Conservation (phyloP, 1,140 invertebrate genomes). For the Micrasema longulum region DNA sequence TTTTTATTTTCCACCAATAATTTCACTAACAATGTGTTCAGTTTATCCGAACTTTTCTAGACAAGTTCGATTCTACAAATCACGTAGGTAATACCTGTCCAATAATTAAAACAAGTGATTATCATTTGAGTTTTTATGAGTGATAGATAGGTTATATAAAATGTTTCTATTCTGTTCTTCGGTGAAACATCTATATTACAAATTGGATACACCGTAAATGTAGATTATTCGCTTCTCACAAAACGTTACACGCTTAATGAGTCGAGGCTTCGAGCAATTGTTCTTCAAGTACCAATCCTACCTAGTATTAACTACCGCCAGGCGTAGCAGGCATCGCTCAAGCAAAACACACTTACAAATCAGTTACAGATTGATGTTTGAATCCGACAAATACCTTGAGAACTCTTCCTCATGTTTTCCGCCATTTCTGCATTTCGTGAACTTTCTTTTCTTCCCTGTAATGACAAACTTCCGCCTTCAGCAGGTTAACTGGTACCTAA, state of each 20-base stretch:
- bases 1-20: too few species aligned
- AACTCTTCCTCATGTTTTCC: slow-evolving; percentile 7
- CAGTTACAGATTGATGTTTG: slow-evolving; percentile 10
- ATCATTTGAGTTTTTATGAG: too few species aligned
- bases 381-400: background rate
- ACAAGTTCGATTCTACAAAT: too few species aligned
- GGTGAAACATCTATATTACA: too few species aligned
- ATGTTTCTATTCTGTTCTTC: too few species aligned
- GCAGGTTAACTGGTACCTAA: slow-evolving; percentile 1
- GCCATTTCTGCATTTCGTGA: slow-evolving; percentile 14
- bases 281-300: background rate
- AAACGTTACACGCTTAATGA: slow-evolving; percentile 19
- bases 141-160: too few species aligned
- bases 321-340: too few species aligned
- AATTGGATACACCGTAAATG: too few species aligned
- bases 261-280: slow-evolving; percentile 8
- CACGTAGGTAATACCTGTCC: too few species aligned
- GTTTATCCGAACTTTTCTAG: too few species aligned
- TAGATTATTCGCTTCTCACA: background rate
- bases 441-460: slow-evolving; percentile 28
- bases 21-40: too few species aligned
- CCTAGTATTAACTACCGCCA: background rate
- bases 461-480: background rate
- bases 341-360: slow-evolving; percentile 15
- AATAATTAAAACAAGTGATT: too few species aligned